Evolutionary conservation across 2,888 invertebrate species (phyloP), one percentile per base, ranked within the genome.

Genomic region (Dioctria rufipes): DNA sequence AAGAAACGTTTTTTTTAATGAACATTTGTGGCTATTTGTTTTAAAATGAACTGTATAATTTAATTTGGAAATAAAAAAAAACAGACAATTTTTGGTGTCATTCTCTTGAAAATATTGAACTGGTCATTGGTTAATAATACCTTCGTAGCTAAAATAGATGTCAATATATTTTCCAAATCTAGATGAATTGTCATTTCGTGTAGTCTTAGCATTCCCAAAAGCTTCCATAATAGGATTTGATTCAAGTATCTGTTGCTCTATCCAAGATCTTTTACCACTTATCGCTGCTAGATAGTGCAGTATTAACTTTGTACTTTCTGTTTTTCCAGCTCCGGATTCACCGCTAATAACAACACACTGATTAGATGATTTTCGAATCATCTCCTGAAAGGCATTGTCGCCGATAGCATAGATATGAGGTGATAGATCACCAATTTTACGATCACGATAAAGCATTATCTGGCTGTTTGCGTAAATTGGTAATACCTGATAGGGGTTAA

Each of bases 331-430:
- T 0, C 98, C 98, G 86, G 96, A 97, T 90, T 98, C 98, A 2
- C 98, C 98, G 89, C 97, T 97, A 86, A 98, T 98, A 69, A 99
- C 97, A 82, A 99, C 94, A 86, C 98, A 98, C 87, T 98, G 98
- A 89, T 98, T 94, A 83, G 92, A 92, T 81, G 91, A 90, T 77
- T 92, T 92, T 3, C 93, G 91, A 86, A 93, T 91, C 92, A 98
- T 94, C 86, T 95, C 94, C 84, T 92, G 92, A 86, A 96, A 98
- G 60, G 96, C 95, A 88, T 94, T 96, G 88, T 98, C 97, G 8
- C 97, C 98, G 81, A 98, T 95, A 9, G 98, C 96, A 88, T 98
- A 98, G 85, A 98, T 97, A 87, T 98, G 98, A 0, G 98, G 98
- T 0, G 97, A 95, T 67, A 96, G 90, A 84, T 97, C 97, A 3